A percentile compares a stretch with the other conserved stretches of the same genome.
Evolutionary conservation across 2,113 vertebrate species (phyloP).

Genomic region (Gallinago media): DNA sequence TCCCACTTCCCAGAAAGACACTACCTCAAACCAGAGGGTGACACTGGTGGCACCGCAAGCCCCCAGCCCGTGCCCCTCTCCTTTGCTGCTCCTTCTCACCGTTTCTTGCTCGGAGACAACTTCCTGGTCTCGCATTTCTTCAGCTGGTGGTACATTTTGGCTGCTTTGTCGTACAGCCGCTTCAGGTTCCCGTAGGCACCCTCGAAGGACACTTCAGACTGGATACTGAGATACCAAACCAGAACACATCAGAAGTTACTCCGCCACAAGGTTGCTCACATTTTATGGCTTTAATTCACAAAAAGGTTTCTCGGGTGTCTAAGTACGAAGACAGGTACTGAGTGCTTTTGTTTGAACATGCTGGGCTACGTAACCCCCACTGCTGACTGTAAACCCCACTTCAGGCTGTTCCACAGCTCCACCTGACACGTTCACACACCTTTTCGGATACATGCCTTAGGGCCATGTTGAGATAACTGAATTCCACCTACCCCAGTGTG

Average conservation of each 20-base stretch:
- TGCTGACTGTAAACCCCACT: neutral
- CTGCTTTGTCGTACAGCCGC: constrained; percentile 94
- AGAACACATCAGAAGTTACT: neutral
- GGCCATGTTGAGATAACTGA: neutral
- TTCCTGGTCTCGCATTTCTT: constrained; percentile 93
- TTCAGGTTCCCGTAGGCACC: constrained; percentile 95
- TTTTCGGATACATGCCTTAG: neutral
- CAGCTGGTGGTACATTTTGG: constrained; percentile 95
- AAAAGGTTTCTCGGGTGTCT: neutral
- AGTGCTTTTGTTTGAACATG: neutral
- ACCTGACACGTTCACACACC: neutral
- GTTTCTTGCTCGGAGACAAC: constrained; percentile 90
- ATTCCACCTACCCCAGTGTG: neutral
- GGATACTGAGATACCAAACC: constrained; percentile 81
- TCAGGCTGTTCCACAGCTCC: neutral
- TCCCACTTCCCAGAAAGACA: neutral
- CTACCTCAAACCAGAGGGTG: neutral
- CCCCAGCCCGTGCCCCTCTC: neutral
- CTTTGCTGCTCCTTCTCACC: constrained; percentile 72
- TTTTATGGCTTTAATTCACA: neutral
- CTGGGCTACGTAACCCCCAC: neutral
- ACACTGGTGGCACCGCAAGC: neutral
- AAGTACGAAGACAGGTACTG: fast-evolving
- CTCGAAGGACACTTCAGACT: constrained; percentile 95
- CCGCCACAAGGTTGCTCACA: neutral